Base-by-base conservation (phyloP, 2,888 invertebrate species). In the Leptinotarsa juncta region DNA sequence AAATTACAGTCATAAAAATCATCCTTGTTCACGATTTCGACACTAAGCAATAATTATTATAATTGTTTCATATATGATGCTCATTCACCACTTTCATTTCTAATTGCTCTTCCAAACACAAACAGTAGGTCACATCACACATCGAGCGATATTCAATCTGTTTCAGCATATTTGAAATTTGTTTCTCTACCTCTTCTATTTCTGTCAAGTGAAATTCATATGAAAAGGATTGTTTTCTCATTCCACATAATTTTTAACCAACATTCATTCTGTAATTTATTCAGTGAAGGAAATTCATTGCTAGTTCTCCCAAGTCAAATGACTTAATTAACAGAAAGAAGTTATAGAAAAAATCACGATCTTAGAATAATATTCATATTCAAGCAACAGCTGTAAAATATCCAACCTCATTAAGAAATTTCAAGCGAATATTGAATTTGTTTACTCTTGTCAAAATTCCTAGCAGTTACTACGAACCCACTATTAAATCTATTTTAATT, bases 401-500 rank as follows among this genome's bases (percentile, higher is more conserved):
- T 62, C 62, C 62, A 62, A 32, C 32, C 62, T 62, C 62, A 42
- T 42, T 62, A 62, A 62, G 62, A 62, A 62, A 62, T 62, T n/a
- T 62, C 62, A 16, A 32, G 32, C 7, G 62, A 62, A 62, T 62
- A 62, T 62, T 42, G 62, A 62, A n/a, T 62, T 26, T 42, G 62
- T 62, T 62, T 62, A 62, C 62, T 26, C 62, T 18, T 26, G 62
- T 62, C 62, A 62, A 42, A 62, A 62, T 62, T 62, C 62, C 42
- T 62, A 62, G 62, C 42, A n/a, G 62, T 42, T n/a, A 62, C 62
- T 32, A 62, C 42, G 32, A 18, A n/a, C 26, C 32, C 26, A 62
- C 62, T 72, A 73, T 75, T 73, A 73, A 76, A 76, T 76, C 76
- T 76, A 76, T 76, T 76, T 76, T 71, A 65, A 73, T 67, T 71